Percentiles rank a stretch among this genome's conserved stretches.
Evolutionary conservation across 2,113 vertebrate species (phyloP).

Genomic region (Rhombomys opimus): DNA sequence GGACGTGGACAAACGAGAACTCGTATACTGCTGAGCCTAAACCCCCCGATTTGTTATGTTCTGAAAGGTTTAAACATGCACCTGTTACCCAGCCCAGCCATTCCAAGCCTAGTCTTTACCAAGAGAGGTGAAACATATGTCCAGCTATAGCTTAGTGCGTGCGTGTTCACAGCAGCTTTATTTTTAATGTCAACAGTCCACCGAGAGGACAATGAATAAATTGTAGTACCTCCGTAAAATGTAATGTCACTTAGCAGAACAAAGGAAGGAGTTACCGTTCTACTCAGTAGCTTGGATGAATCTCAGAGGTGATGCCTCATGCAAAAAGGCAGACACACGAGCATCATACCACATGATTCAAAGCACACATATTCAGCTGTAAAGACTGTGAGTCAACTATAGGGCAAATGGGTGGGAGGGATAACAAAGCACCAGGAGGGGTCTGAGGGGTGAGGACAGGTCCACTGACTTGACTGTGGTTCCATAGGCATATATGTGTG

Average conservation of each 20-base stretch:
- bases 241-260: background rate
- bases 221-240: accelerated
- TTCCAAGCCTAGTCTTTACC: background rate
- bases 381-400: background rate
- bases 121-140: background rate
- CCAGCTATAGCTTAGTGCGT: background rate
- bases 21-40: background rate
- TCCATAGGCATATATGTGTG: background rate
- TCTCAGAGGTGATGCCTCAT: background rate
- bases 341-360: background rate
- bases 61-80: background rate
- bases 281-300: background rate
- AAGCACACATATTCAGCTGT: background rate
- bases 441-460: background rate
- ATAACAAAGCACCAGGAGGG: background rate
- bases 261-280: background rate
- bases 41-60: background rate
- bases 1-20: background rate
- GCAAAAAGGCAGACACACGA: background rate
- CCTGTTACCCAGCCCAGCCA: background rate
- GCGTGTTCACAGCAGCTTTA: background rate
- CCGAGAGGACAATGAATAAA: background rate
- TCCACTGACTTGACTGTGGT: background rate
- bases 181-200: background rate
- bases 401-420: background rate